These are phyloP conservation scores for Littorina saxatilis DNA, from an alignment of 1,140 invertebrate genomes.

Conservation along the genomic window DNA sequence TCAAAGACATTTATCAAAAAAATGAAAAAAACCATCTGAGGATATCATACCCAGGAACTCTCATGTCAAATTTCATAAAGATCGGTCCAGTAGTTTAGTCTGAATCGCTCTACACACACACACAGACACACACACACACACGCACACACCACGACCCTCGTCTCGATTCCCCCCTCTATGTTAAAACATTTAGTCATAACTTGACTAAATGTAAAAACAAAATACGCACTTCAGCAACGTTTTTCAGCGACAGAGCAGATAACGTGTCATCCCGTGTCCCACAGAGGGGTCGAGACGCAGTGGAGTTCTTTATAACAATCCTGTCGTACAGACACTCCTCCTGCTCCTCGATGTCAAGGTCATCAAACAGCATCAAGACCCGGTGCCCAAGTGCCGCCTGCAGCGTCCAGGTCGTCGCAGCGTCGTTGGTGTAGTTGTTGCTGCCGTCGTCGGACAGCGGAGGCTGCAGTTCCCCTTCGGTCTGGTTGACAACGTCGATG, in stretches of 20 bases:
- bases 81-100: no score
- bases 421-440: constrained; percentile 30
- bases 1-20: no score
- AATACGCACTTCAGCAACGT: constrained; percentile 79
- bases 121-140: no score
- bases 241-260: constrained; percentile 80
- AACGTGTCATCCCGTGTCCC: not conserved
- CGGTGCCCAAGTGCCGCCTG: not conserved
- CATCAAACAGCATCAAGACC: constrained; percentile 32
- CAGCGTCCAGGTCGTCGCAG: constrained; percentile 8
- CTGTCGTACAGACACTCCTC: constrained; percentile 87
- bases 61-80: no score
- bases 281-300: constrained; percentile 11
- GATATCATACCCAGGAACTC: no score
- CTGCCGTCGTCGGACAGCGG: not conserved
- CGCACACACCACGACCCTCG: no score
- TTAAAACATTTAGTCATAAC: no score
- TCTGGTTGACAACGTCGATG: not conserved
- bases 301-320: constrained; percentile 78
- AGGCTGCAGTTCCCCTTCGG: not conserved
- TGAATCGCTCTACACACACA: no score
- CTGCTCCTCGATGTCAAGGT: constrained; percentile 84
- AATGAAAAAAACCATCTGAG: no score
- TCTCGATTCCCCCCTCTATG: no score
- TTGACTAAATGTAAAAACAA: no score